Evolutionary conservation across 2,113 vertebrate genomes (phyloP).

Genomic region (Romanogobio albipinnatus): DNA sequence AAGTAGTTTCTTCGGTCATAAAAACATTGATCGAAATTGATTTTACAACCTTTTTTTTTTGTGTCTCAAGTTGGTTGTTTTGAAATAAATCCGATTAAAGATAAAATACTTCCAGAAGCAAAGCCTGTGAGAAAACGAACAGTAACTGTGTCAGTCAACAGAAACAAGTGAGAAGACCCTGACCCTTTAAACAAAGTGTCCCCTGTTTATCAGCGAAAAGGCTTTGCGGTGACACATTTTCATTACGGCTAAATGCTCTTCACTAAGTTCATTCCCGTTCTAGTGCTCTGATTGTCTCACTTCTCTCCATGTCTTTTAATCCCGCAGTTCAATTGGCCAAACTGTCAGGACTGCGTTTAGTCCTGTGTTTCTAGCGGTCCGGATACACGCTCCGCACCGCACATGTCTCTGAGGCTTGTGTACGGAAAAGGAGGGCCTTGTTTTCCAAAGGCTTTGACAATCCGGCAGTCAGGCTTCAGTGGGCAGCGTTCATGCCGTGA

Average conservation of each 20-base stretch:
- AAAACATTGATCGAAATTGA: too few relatives aligned
- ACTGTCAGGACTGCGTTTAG: constrained; percentile 10
- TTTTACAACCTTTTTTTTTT: too few relatives aligned
- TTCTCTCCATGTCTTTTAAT: neutral
- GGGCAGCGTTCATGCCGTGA: constrained; percentile 39
- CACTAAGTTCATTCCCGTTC: neutral
- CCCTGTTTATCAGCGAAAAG: neutral
- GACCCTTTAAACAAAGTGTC: neutral
- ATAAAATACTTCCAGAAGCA: neutral
- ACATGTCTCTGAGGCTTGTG: neutral
- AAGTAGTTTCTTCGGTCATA: too few relatives aligned
- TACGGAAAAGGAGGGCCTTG: constrained; percentile 23
- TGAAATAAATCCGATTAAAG: too few relatives aligned
- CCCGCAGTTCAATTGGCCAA: neutral
- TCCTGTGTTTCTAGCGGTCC: neutral
- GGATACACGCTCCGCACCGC: neutral
- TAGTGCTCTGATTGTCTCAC: neutral
- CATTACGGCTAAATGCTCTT: neutral
- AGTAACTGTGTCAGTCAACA: neutral
- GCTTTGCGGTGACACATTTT: neutral
- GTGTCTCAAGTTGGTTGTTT: too few relatives aligned
- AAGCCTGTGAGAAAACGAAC: neutral
- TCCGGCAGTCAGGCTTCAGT: constrained; percentile 54
- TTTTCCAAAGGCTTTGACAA: constrained; percentile 50
- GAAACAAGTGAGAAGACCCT: neutral